A percentile compares a stretch with the other conserved stretches of the same genome.
Evolutionary conservation across 2,888 invertebrate species (phyloP).

Genomic region (Sarcophaga caerulescens): DNA sequence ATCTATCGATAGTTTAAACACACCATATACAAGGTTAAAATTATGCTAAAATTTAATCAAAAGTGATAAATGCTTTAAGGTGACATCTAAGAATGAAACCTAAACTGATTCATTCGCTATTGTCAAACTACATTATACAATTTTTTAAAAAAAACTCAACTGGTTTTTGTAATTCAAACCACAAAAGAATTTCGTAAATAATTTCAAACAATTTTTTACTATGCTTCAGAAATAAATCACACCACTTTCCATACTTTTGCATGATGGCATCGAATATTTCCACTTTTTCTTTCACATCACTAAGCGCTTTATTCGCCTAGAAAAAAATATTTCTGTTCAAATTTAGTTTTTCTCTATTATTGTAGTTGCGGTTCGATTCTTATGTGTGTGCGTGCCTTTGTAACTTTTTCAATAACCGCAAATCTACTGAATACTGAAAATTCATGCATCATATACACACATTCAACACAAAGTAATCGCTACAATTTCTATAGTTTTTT

Average conservation of each 20-base stretch:
- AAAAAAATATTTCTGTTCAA: no score
- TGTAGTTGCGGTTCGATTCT: background rate
- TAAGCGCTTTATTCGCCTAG: no score
- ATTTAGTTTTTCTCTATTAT: background rate
- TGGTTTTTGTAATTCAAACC: background rate
- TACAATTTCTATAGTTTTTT: background rate
- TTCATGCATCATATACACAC: conserved; percentile 21
- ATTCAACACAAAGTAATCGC: conserved; percentile 5
- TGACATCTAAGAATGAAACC: no score
- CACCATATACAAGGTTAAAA: no score
- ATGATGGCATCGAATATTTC: background rate
- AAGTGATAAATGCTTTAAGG: no score
- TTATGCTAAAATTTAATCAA: no score
- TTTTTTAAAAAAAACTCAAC: background rate
- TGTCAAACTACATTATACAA: no score
- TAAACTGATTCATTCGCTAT: no score
- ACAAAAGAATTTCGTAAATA: background rate
- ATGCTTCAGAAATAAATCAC: background rate
- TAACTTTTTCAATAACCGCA: conserved; percentile 41
- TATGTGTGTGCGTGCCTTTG: background rate
- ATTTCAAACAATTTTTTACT: background rate
- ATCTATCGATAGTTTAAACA: no score
- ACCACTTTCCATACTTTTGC: background rate
- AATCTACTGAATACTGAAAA: conserved; percentile 32
- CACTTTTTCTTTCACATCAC: no score